A percentile compares a stretch with the other conserved stretches of the same genome.
phyloP scores from a whole-genome alignment of 2,113 vertebrate species.

The Perca fluviatilis region DNA sequence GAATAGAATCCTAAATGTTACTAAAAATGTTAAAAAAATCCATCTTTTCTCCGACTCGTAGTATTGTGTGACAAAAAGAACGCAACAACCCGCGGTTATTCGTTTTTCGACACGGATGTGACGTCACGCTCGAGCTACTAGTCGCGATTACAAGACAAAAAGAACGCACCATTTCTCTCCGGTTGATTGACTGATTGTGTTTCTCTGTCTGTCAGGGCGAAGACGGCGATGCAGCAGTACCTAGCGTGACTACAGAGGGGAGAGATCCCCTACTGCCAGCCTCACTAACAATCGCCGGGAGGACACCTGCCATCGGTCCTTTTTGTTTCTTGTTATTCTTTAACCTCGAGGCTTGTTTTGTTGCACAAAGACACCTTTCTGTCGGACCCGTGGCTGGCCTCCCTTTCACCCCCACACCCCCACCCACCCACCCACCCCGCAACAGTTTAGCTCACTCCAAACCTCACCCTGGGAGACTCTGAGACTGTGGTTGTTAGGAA shows the following conservation, averaged over 20 bases:
- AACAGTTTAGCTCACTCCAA: constrained; percentile 1
- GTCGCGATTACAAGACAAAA: too few species aligned
- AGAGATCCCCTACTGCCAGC: constrained; percentile 79
- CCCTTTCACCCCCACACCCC: constrained; percentile 29
- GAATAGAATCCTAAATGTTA: too few species aligned
- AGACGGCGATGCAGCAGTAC: constrained; percentile 99
- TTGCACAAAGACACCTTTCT: constrained; percentile 83
- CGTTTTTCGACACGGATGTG: too few species aligned
- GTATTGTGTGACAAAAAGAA: too few species aligned
- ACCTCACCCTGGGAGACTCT: constrained; percentile 18
- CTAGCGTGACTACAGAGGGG: constrained; percentile 91
- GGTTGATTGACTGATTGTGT: constrained; percentile 20
- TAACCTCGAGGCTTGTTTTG: constrained; percentile 63
- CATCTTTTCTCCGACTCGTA: too few species aligned
- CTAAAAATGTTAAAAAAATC: too few species aligned
- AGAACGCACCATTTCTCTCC: too few species aligned
- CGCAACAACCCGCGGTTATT: too few species aligned
- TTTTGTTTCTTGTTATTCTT: constrained; percentile 47
- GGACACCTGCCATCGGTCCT: constrained; percentile 40
- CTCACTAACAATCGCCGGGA: constrained; percentile 66
- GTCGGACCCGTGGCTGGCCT: constrained; percentile 58
- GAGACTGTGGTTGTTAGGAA: constrained; percentile 22
- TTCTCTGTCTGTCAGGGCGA: constrained; percentile 87
- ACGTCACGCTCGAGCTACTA: too few species aligned
- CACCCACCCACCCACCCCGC: constrained; percentile 25